Percentiles rank a stretch among this genome's conserved stretches.
phyloP scores from a whole-genome alignment of 2,888 invertebrate species.

The Minunthozetes semirufus region DNA sequence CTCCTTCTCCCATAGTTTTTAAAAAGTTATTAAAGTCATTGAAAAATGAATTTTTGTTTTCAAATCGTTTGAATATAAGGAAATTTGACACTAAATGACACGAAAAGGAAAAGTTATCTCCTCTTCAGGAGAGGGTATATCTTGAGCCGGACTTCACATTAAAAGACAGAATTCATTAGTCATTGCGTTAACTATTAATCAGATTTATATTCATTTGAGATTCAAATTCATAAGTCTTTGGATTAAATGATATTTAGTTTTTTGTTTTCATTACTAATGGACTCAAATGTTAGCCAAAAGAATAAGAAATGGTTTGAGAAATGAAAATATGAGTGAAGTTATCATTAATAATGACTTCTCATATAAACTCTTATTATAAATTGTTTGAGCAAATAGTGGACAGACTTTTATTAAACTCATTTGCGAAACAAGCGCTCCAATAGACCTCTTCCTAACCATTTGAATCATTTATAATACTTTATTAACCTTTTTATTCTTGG shows the following conservation, averaged over 20 bases:
- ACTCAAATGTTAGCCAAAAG: not conserved
- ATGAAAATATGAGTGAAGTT: not conserved
- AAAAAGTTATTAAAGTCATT: not conserved
- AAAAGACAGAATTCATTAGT: not conserved
- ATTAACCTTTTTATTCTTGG: too few species aligned
- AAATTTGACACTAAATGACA: constrained; percentile 13
- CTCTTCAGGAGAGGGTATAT: not conserved
- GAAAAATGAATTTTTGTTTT: not conserved
- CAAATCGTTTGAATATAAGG: not conserved
- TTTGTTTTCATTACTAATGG: not conserved
- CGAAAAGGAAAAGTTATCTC: not conserved
- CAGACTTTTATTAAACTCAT: too few species aligned
- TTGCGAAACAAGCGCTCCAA: too few species aligned
- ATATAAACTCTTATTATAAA: not conserved
- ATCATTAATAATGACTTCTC: constrained; percentile 1
- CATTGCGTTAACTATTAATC: not conserved
- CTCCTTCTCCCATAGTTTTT: too few species aligned
- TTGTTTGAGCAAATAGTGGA: too few species aligned
- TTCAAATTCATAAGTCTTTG: not conserved
- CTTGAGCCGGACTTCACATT: not conserved
- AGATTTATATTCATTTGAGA: not conserved
- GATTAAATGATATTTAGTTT: not conserved
- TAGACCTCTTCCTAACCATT: too few species aligned
- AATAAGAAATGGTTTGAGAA: too few species aligned
- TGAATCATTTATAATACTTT: too few species aligned